phyloP scores from a whole-genome alignment of 1,140 invertebrate species.

The Camponotus vicinus region DNA sequence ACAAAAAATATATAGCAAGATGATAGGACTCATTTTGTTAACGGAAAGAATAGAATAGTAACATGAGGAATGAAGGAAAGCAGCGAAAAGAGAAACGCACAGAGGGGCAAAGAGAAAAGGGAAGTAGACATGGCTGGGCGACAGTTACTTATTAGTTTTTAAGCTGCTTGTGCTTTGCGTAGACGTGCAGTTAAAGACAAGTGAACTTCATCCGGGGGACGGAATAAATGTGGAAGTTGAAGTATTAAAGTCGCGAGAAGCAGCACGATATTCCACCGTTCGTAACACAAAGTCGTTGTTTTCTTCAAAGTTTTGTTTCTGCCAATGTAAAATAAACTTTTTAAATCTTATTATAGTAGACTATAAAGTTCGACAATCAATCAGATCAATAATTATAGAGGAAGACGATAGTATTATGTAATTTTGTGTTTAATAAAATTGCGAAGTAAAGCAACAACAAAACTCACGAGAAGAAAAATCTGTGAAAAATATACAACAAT shows the following conservation, averaged over 20 bases:
- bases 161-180: constrained; percentile 55
- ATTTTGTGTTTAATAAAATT: too few relatives aligned
- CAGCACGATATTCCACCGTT: background rate
- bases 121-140: background rate
- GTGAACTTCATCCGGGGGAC: constrained; percentile 23
- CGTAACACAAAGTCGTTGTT: background rate
- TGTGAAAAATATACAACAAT: too few relatives aligned
- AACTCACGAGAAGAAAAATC: too few relatives aligned
- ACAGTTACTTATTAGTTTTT: constrained; percentile 72
- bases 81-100: background rate
- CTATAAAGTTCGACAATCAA: background rate
- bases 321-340: background rate
- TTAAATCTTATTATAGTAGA: background rate
- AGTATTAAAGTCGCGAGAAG: constrained; percentile 26
- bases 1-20: background rate
- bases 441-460: too few relatives aligned
- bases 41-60: background rate
- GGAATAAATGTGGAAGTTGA: constrained; percentile 13
- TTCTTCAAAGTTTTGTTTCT: constrained; percentile 1
- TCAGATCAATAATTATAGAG: background rate
- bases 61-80: background rate
- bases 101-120: constrained; percentile 24
- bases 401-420: too few relatives aligned
- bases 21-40: background rate
- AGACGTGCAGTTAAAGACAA: constrained; percentile 60